These are phyloP conservation scores for Sinocyclocheilus grahami DNA, from an alignment of 2,113 vertebrate genomes.

Conservation along the genomic window DNA sequence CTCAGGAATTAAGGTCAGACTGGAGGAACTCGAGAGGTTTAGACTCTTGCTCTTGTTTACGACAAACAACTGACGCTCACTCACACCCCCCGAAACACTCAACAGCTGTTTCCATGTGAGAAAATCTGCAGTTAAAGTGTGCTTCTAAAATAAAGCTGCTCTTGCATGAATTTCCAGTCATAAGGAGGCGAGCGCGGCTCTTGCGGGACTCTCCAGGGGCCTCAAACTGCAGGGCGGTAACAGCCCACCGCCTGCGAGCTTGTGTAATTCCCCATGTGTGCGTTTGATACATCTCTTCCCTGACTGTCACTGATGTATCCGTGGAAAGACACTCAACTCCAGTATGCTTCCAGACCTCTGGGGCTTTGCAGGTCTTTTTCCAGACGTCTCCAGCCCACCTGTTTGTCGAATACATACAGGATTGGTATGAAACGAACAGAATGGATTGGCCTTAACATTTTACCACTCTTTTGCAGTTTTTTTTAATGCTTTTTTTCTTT, in stretches of 20 bases:
- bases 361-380: background rate
- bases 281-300: background rate
- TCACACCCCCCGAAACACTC: background rate
- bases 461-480: background rate
- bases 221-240: conserved; percentile 1
- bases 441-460: background rate
- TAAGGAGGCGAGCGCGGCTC: background rate
- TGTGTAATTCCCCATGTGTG: background rate
- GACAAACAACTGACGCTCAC: background rate
- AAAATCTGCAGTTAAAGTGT: background rate
- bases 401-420: background rate
- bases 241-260: background rate
- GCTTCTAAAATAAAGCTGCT: conserved; percentile 10
- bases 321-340: background rate
- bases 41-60: background rate
- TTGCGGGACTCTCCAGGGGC: background rate
- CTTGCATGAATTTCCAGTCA: background rate
- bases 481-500: too few relatives aligned
- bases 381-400: conserved; percentile 2
- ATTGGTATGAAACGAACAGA: background rate
- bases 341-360: conserved; percentile 16
- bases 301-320: background rate
- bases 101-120: background rate
- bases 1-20: background rate
- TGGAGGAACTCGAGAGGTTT: background rate